These are phyloP conservation scores for Strongylocentrotus purpuratus DNA, from an alignment of 35 echinoderm and acorn worm species.

Conservation along the genomic window DNA sequence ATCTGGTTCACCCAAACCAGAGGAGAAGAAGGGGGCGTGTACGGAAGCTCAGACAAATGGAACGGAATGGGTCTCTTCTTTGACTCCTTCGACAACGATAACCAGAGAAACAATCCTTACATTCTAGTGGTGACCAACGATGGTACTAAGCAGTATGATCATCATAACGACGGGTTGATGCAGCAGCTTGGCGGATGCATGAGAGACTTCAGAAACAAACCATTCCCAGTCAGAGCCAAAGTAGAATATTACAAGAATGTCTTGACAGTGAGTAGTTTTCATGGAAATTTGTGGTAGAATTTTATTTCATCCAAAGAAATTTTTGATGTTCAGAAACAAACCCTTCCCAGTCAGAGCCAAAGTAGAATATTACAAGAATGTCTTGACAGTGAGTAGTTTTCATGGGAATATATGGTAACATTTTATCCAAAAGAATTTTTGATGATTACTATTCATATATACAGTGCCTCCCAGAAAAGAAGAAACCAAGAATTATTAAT, in stretches of 20 bases:
- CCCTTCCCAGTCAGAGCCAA: constrained; percentile 91
- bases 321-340: constrained; percentile 76
- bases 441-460: no score
- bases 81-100: constrained; percentile 99
- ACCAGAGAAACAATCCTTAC: constrained; percentile 96
- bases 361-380: constrained; percentile 95
- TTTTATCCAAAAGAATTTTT: background rate
- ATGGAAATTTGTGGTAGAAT: background rate
- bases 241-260: constrained; percentile 97
- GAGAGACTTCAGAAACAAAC: constrained; percentile 95
- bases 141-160: constrained; percentile 87
- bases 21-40: constrained; percentile 74
- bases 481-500: no score
- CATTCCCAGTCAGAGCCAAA: constrained; percentile 89
- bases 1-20: constrained; percentile 79
- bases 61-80: constrained; percentile 94
- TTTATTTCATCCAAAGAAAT: background rate
- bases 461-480: no score
- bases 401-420: background rate
- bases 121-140: constrained; percentile 83
- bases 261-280: constrained; percentile 73
- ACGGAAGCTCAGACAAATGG: constrained; percentile 89
- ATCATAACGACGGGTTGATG: constrained; percentile 84
- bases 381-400: constrained; percentile 76
- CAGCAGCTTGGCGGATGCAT: constrained; percentile 97